Percentiles rank a stretch among this genome's conserved stretches.
Evolutionary conservation across 2,888 invertebrate genomes (phyloP).

Genomic region (Caenorhabditis japonica): DNA sequence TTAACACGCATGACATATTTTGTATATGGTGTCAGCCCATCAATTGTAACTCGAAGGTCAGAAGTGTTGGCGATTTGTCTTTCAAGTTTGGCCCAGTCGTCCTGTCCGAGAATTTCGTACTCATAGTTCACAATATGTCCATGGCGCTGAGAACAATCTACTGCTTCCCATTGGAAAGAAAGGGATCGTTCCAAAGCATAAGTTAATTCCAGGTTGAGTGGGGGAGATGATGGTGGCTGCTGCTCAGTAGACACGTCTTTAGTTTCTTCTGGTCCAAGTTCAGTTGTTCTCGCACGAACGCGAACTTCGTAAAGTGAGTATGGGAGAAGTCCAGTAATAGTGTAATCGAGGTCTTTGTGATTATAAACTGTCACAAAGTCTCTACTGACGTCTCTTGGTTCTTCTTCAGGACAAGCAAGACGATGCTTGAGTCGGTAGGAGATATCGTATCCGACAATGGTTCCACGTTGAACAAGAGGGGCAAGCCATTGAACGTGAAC

Average conservation of each 20-base stretch:
- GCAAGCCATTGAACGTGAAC: constrained; percentile 75
- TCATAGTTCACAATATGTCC: constrained; percentile 77
- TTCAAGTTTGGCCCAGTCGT: constrained; percentile 77
- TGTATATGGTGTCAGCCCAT: constrained; percentile 77
- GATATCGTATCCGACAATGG: constrained; percentile 77
- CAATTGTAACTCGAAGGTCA: constrained; percentile 72
- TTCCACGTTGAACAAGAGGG: constrained; percentile 73
- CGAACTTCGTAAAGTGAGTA: constrained; percentile 76
- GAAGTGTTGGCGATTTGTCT: constrained; percentile 77
- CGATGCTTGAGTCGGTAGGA: constrained; percentile 76
- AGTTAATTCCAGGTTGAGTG: constrained; percentile 75
- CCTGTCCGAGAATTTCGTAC: constrained; percentile 77
- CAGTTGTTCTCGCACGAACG: constrained; percentile 74
- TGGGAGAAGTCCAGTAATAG: constrained; percentile 76
- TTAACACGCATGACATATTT: constrained; percentile 76
- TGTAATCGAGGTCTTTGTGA: constrained; percentile 76
- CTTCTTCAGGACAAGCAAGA: constrained; percentile 77
- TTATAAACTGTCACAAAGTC: constrained; percentile 77
- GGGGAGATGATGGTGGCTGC: constrained; percentile 76
- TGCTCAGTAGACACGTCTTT: constrained; percentile 75
- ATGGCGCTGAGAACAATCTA: constrained; percentile 77
- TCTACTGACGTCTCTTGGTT: constrained; percentile 75
- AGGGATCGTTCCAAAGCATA: constrained; percentile 74
- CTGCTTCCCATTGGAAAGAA: constrained; percentile 71
- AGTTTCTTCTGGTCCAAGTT: constrained; percentile 76